Conservation (phyloP, 2,888 invertebrate genomes). For the Dicyrtoma fusca region DNA sequence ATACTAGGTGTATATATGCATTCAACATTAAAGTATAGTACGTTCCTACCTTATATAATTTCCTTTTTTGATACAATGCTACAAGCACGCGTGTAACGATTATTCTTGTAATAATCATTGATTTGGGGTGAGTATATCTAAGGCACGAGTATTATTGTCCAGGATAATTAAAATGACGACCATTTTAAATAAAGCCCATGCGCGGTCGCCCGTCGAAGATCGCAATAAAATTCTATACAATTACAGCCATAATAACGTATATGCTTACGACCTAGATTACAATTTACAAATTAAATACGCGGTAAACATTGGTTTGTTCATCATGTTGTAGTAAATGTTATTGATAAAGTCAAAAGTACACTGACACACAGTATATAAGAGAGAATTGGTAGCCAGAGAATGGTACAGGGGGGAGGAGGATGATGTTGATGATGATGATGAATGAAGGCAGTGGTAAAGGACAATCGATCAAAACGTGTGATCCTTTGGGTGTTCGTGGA, state of each 20-base stretch:
- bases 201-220: background rate
- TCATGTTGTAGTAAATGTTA: too few relatives aligned
- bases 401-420: background rate
- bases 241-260: background rate
- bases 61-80: background rate
- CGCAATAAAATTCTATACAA: background rate
- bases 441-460: background rate
- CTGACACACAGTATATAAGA: background rate
- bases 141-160: constrained; percentile 33
- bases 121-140: constrained; percentile 25
- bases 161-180: too few relatives aligned
- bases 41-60: background rate
- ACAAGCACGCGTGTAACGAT: background rate
- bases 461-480: background rate
- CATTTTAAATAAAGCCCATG: background rate
- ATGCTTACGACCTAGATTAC: background rate
- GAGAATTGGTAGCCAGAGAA: background rate
- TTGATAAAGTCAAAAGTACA: too few relatives aligned
- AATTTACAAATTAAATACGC: too few relatives aligned
- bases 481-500: background rate
- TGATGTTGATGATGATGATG: background rate
- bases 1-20: too few relatives aligned
- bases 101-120: background rate
- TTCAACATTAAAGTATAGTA: constrained; percentile 2
- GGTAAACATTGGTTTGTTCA: too few relatives aligned